A percentile compares a stretch with the other conserved stretches of the same genome.
Evolutionary conservation across 2,888 invertebrate species (phyloP).

Genomic region (Amphipoea oculea): DNA sequence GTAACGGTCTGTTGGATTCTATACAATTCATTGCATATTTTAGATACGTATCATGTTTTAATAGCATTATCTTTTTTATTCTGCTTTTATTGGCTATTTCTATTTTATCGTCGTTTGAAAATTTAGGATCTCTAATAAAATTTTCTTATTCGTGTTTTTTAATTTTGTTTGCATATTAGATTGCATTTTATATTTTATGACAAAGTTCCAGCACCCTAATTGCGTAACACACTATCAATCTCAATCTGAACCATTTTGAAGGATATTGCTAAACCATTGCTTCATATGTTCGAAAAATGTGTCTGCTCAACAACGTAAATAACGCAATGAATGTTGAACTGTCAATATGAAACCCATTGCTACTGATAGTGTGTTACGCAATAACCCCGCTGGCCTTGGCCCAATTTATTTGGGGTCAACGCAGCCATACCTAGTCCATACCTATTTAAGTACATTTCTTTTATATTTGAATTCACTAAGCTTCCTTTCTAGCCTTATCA

Average conservation of each 20-base stretch:
- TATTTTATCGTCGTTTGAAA: not conserved
- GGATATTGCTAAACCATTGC: too few relatives aligned
- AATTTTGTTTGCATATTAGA: not conserved
- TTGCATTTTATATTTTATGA: not conserved
- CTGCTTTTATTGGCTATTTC: not conserved
- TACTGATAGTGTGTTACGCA: too few relatives aligned
- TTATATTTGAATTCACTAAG: not conserved
- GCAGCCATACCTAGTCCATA: not conserved
- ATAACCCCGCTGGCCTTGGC: not conserved
- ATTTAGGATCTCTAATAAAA: not conserved
- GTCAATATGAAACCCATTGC: too few relatives aligned
- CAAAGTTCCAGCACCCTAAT: not conserved
- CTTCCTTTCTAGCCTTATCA: not conserved
- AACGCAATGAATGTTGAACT: too few relatives aligned
- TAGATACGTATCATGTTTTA: conserved; percentile 29
- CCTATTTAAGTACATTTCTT: not conserved
- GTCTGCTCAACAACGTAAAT: too few relatives aligned
- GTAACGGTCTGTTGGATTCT: conserved; percentile 59
- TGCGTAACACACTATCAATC: too few relatives aligned
- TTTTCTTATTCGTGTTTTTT: not conserved
- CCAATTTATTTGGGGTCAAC: not conserved
- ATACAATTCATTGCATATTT: conserved; percentile 65
- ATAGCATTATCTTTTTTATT: conserved; percentile 1
- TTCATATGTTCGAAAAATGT: too few relatives aligned
- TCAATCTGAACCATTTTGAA: too few relatives aligned